Percentiles rank a stretch among this genome's conserved stretches.
These are phyloP conservation scores for Cloeon dipterum DNA, from an alignment of 2,888 invertebrate species.

Conservation along the genomic window DNA sequence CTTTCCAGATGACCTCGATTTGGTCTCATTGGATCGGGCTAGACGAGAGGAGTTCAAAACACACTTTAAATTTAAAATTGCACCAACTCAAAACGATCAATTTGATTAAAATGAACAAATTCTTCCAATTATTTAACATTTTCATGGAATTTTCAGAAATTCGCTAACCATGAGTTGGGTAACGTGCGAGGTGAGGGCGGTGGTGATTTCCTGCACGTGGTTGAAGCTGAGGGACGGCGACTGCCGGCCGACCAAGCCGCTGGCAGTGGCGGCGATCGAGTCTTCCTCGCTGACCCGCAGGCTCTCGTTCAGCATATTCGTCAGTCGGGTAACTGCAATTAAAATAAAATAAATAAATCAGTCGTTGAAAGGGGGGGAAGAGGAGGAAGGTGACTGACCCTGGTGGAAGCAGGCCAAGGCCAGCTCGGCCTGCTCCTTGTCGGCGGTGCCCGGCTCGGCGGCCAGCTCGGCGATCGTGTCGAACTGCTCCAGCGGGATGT, in stretches of 20 bases:
- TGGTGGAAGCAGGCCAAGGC: slow-evolving; percentile 46
- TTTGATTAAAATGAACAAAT: no score
- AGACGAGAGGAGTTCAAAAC: no score
- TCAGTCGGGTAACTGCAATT: slow-evolving; percentile 18
- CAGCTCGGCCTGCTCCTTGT: slow-evolving; percentile 41
- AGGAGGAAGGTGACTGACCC: slow-evolving; percentile 16
- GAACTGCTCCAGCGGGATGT: slow-evolving; percentile 46
- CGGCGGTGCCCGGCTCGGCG: slow-evolving; percentile 28
- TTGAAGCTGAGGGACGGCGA: slow-evolving; percentile 34
- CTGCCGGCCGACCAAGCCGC: not conserved
- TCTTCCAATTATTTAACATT: no score
- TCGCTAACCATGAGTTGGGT: slow-evolving; percentile 49
- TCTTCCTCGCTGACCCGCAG: slow-evolving; percentile 30
- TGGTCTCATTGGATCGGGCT: no score
- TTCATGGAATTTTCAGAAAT: no score
- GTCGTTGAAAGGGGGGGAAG: no score
- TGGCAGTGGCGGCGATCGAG: slow-evolving; percentile 21
- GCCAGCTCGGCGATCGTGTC: slow-evolving; percentile 42
- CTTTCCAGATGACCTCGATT: no score
- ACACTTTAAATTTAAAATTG: no score
- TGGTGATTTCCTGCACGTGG: slow-evolving; percentile 34
- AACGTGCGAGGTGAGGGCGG: slow-evolving; percentile 36
- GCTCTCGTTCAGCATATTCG: slow-evolving; percentile 29
- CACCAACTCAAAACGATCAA: no score
- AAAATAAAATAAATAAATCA: not conserved